Conservation (phyloP, 2,113 vertebrate species). For the Perognathus longimembris region DNA sequence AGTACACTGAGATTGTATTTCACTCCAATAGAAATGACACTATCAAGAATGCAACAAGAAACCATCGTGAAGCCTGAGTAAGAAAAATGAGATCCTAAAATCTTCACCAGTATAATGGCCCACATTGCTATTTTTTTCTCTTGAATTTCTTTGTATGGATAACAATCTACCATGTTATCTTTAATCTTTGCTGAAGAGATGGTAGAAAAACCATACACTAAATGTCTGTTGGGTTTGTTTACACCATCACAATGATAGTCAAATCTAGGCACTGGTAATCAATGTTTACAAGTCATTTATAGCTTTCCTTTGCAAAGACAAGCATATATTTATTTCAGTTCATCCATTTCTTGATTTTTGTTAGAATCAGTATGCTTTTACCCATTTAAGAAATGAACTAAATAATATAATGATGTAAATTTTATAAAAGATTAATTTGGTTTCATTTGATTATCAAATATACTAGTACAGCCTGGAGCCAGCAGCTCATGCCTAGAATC, state of each 20-base stretch:
- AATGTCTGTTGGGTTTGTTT: neutral
- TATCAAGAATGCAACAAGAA: no score
- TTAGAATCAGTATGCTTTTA: neutral
- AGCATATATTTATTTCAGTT: neutral
- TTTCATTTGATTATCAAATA: neutral
- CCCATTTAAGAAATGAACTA: neutral
- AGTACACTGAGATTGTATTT: no score
- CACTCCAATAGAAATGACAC: no score
- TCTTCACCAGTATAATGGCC: neutral
- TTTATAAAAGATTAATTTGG: neutral
- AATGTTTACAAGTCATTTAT: conserved; percentile 7
- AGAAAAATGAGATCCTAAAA: no score
- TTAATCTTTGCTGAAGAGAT: neutral
- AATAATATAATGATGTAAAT: neutral
- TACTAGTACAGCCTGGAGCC: no score
- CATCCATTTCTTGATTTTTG: neutral
- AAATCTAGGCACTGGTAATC: neutral
- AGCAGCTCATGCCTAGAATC: no score
- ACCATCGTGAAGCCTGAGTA: no score
- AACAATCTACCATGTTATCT: neutral
- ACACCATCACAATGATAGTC: neutral
- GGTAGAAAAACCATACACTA: neutral
- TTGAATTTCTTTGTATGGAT: neutral
- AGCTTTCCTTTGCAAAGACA: neutral
- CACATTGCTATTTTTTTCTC: neutral